phyloP scores from a whole-genome alignment of 2,113 vertebrate genomes.

The Propithecus coquereli region DNA sequence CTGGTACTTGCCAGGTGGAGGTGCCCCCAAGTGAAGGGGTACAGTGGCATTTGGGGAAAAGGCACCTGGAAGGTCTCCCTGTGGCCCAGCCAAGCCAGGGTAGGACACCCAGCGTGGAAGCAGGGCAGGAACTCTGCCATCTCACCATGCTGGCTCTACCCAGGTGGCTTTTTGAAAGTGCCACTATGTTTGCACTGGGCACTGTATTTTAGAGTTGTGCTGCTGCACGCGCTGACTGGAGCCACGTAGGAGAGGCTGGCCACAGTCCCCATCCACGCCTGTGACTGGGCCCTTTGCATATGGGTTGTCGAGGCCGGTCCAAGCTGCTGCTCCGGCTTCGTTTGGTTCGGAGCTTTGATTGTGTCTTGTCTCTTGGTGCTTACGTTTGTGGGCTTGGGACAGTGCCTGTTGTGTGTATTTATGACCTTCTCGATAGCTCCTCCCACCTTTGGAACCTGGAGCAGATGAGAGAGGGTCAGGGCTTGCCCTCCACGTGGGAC shows the following conservation, averaged over 20 bases:
- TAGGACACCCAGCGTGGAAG: background rate
- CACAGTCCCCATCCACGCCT: rapidly evolving
- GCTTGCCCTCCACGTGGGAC: rapidly evolving
- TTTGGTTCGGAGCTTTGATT: background rate
- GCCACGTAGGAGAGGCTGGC: rapidly evolving
- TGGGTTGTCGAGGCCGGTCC: background rate
- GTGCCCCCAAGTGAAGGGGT: background rate
- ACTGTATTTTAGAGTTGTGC: too few relatives aligned
- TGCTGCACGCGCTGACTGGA: rapidly evolving
- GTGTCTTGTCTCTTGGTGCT: background rate
- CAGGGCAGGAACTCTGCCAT: background rate
- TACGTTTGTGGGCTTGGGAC: rapidly evolving
- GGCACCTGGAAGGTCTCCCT: background rate
- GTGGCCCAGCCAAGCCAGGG: background rate
- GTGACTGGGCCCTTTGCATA: rapidly evolving
- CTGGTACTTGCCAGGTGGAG: background rate
- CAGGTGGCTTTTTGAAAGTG: rapidly evolving
- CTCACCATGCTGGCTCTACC: background rate
- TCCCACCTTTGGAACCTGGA: background rate
- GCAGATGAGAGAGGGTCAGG: background rate
- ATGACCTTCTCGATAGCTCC: background rate
- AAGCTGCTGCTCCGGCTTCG: background rate
- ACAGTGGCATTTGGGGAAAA: background rate
- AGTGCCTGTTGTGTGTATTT: rapidly evolving
- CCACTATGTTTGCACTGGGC: rapidly evolving